These are phyloP conservation scores for Hyphantria cunea DNA, from an alignment of 1,140 invertebrate genomes.

Conservation along the genomic window DNA sequence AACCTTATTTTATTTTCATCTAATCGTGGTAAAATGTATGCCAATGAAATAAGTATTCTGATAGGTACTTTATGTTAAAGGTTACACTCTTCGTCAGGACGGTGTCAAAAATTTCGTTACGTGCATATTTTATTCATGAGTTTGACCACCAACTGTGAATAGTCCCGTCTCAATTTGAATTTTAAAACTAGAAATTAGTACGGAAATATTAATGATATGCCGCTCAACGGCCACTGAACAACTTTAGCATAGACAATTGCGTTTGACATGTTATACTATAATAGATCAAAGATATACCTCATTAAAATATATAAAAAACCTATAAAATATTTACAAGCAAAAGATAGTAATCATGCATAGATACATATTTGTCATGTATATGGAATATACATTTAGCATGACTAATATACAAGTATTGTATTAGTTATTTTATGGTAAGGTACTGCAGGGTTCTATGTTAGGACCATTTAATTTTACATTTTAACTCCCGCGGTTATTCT, in stretches of 20 bases:
- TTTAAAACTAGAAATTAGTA: conserved; percentile 16
- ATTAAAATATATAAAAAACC: no score
- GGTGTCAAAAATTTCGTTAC: conserved; percentile 5
- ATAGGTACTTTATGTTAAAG: no score
- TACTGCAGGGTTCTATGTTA: background rate
- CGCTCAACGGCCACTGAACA: background rate
- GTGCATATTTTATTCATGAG: conserved; percentile 25
- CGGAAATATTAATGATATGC: conserved; percentile 17
- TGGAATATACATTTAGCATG: no score
- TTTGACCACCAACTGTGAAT: conserved; percentile 11
- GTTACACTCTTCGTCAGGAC: no score
- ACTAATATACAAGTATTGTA: background rate
- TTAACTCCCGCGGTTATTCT: no score
- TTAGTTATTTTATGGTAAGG: background rate
- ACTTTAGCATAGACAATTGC: background rate
- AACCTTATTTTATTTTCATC: no score
- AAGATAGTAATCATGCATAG: no score
- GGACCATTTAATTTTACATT: background rate
- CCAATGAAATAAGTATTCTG: no score
- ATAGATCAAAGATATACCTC: background rate
- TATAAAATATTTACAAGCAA: no score
- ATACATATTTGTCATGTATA: no score
- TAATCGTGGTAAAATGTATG: no score
- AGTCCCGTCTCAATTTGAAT: background rate
- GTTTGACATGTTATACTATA: background rate